Evolutionary conservation across 2,888 invertebrate species (phyloP), one percentile per base, ranked within the genome.

Genomic region (Ophion costatus): DNA sequence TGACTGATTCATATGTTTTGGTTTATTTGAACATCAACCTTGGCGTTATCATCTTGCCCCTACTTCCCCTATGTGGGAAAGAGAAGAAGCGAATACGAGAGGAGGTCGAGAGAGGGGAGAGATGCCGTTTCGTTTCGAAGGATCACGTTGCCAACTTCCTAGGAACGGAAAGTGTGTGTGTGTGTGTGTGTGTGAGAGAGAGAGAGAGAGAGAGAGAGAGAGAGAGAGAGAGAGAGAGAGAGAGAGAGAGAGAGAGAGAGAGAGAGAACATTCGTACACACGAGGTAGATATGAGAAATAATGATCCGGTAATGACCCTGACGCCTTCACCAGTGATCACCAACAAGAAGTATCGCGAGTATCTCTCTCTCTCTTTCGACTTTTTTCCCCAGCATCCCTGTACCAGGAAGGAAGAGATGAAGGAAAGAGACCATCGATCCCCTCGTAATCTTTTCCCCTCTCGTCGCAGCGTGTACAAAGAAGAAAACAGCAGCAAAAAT

Each of bases 291-390:
- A 92, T 91, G 91, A 90, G 90, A 92, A 91, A 92, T 93, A 93
- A 93, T 93, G 93, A 93, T 93, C 91, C 92, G 91, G 92, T 93
- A 93, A 93, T 93, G 92, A 93, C 93, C 93, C 92, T 91, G 91
- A 92, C 92, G 92, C 91, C 91, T 91, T 90, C 89, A 81, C 86
- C 88, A 71, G 85, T 80, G 87, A 90, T 45, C 88, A 83, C 84
- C 86, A 88, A 87, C 83, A 84, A 86, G 84, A 80, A 79, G 79
- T 81, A 80, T 82, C 84, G 57, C 20, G n/a, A 10, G 1, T 57
- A 7, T 57, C 57, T n/a, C 67, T 79, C 70, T 67, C 63, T 45
- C 64, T 82, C 77, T 61, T 79, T 84, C 84, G 45, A 79, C 82
- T 80, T 45, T 64, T 61, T 64, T 29, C 29, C n/a, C 38, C 61